phyloP scores from a whole-genome alignment of 2,113 vertebrate genomes.

The Octodon degus region DNA sequence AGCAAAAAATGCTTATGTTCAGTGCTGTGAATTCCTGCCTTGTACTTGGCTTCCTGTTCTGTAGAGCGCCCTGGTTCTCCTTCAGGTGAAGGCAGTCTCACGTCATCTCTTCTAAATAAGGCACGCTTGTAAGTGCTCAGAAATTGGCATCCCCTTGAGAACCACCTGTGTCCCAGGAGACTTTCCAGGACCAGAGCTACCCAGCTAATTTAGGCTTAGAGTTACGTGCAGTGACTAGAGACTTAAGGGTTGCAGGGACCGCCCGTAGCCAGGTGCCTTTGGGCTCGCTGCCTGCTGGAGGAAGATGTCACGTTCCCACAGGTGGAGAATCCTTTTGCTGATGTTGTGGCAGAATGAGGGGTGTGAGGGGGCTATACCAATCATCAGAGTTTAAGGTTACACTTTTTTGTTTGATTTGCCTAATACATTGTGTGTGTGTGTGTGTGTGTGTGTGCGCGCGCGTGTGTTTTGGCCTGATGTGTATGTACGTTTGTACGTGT shows the following conservation, averaged over 20 bases:
- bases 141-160: not conserved
- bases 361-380: not conserved
- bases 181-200: not conserved
- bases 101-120: not conserved
- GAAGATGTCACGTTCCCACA: not conserved
- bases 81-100: not conserved
- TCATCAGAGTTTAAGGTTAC: not conserved
- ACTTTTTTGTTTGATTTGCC: not conserved
- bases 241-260: too few relatives aligned
- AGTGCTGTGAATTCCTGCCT: not conserved
- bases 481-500: not conserved
- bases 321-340: not conserved
- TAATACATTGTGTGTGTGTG: not conserved
- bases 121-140: not conserved
- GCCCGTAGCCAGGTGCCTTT: not conserved
- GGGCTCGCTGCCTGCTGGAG: not conserved
- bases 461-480: not conserved
- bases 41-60: not conserved
- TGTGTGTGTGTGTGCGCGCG: not conserved
- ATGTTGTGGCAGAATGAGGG: not conserved
- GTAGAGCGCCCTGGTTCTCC: not conserved
- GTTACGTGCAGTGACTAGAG: not conserved
- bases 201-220: not conserved
- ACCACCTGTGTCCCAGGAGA: not conserved
- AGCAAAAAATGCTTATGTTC: not conserved